phyloP scores from a whole-genome alignment of 2,888 invertebrate species.

The Rhabditoides inermis region DNA sequence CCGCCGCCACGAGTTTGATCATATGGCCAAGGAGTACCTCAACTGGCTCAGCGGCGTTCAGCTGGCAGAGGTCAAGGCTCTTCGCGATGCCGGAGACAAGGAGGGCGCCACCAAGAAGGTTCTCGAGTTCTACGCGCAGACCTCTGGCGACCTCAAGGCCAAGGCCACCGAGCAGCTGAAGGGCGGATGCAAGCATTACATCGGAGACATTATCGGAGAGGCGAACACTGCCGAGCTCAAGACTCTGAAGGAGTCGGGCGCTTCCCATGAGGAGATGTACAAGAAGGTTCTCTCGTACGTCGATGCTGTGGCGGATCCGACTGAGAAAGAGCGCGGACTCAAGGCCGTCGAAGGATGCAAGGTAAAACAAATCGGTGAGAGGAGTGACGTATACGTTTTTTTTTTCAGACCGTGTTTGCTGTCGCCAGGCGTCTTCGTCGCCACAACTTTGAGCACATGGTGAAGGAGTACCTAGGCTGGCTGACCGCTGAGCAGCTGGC shows the following conservation, averaged over 20 bases:
- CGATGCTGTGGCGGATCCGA: constrained; percentile 21
- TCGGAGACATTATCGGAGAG: constrained; percentile 23
- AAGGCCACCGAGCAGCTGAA: constrained; percentile 30
- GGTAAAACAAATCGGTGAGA: too few species aligned
- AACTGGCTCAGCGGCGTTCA: constrained; percentile 26
- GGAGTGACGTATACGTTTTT: too few species aligned
- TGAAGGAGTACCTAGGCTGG: constrained; percentile 17
- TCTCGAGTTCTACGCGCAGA: constrained; percentile 19
- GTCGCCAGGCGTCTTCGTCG: too few species aligned
- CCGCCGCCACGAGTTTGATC: constrained; percentile 3
- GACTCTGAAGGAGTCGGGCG: constrained; percentile 20
- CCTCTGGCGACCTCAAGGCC: constrained; percentile 28
- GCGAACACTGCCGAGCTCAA: constrained; percentile 24
- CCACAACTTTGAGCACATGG: too few species aligned
- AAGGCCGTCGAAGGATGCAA: constrained; percentile 19
- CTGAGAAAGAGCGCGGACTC: constrained; percentile 24
- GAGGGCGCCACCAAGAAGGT: constrained; percentile 18
- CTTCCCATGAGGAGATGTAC: constrained; percentile 15
- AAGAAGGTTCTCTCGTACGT: constrained; percentile 23
- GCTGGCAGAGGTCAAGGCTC: constrained; percentile 18
- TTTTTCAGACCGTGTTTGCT: too few species aligned
- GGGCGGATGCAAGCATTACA: constrained; percentile 27
- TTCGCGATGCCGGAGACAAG: constrained; percentile 25
- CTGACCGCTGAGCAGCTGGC: constrained; percentile 11
- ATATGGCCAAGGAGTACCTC: constrained; percentile 15